Evolutionary conservation across 2,888 invertebrate genomes (phyloP), one percentile per base, ranked within the genome.

Genomic region (Corythucha ciliata): DNA sequence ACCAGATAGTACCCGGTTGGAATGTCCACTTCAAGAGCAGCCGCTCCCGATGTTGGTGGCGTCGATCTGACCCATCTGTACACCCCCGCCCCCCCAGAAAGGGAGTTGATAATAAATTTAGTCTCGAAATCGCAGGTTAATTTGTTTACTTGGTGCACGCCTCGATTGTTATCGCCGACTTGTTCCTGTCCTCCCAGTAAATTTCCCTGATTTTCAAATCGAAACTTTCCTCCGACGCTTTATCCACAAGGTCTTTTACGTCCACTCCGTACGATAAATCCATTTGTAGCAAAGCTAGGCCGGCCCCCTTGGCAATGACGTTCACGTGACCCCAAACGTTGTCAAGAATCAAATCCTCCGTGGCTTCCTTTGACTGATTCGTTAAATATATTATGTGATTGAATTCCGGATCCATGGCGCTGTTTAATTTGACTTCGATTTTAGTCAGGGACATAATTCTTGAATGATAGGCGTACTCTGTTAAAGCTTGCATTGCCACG

Each of bases 281-380:
- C 60, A 74, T 60, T 64, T 75, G 75, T 29, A 74, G 65, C 26
- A 75, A 63, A 1, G 74, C 73, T 54, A 74, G 66, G 1, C 76
- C 76, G 5, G 72, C 68, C 34, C 76, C 76, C 59, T 68, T 65
- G 4, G 71, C 73, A 21, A 67, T 63, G 2, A 73, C 67, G 55
- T 70, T 68, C n/a, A 74, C 67, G 59, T 71, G 71, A 22, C 75
- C 74, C 69, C 70, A 75, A 2, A 73, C 71, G 41, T 66, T 62
- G n/a, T n/a, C n/a, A n/a, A 40, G 12, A 26, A 4, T 26, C n/a
- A 40, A 14, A 47, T n/a, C n/a, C n/a, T n/a, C n/a, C n/a, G n/a
- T n/a, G n/a, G n/a, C n/a, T n/a, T n/a, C n/a, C n/a, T n/a, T n/a
- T n/a, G n/a, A 53, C 22, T 52, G 54, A 10, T 66, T 64, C 14